A percentile compares a stretch with the other conserved stretches of the same genome.
These are phyloP conservation scores for Steinernema khuongi DNA, from an alignment of 1,140 invertebrate genomes.

Conservation along the genomic window DNA sequence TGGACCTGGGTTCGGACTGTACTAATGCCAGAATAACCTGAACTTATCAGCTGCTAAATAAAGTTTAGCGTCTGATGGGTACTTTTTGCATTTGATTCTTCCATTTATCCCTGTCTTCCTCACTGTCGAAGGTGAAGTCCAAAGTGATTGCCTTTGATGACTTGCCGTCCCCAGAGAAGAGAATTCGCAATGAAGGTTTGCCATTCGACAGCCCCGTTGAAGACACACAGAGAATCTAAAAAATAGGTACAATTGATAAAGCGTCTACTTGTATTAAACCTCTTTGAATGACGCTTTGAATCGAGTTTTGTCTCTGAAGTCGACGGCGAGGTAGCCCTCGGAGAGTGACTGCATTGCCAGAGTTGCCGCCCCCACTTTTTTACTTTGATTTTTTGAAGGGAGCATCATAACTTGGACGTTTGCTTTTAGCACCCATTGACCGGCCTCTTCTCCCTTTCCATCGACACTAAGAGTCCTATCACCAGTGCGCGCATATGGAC, in stretches of 20 bases:
- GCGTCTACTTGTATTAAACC: neutral
- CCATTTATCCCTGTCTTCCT: constrained; percentile 9
- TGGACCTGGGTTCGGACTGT: neutral
- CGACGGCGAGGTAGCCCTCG: neutral
- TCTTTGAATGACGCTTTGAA: neutral
- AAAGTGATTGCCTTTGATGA: neutral
- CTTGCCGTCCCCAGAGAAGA: neutral
- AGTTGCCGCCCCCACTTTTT: neutral
- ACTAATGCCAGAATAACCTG: neutral
- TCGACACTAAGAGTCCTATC: neutral
- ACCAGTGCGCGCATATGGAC: neutral
- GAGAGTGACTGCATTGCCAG: neutral
- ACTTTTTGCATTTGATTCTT: constrained; percentile 4
- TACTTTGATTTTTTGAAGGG: neutral
- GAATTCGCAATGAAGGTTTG: neutral
- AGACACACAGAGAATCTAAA: neutral
- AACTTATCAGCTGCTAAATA: neutral
- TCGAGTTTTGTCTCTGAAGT: neutral
- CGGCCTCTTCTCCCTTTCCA: neutral
- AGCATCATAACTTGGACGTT: neutral
- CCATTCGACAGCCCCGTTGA: neutral
- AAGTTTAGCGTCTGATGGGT: neutral
- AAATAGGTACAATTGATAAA: neutral
- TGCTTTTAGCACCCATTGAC: neutral
- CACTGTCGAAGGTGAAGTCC: neutral